Conservation (phyloP, 2,888 invertebrate species). For the Brenthis hecate region DNA sequence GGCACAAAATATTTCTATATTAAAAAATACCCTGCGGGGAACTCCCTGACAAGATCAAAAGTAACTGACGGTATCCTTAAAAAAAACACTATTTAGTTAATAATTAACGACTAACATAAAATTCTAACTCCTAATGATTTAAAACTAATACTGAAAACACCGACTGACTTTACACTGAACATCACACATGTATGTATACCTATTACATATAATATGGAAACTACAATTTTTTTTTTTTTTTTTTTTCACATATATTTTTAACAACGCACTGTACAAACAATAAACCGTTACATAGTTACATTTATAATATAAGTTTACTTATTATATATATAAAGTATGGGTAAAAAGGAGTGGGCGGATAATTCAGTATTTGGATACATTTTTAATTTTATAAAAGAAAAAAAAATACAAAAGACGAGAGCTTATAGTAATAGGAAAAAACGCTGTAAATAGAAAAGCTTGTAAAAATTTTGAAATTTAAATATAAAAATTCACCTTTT, state of each 20-base stretch:
- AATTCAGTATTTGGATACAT: constrained; percentile 37
- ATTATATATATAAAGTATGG: constrained; percentile 45
- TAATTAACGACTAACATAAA: constrained; percentile 78
- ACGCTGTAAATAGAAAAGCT: constrained; percentile 34
- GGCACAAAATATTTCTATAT: constrained; percentile 52
- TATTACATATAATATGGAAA: constrained; percentile 44
- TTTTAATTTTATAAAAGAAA: constrained; percentile 17
- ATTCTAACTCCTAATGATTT: constrained; percentile 74
- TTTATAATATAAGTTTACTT: constrained; percentile 38
- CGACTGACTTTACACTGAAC: constrained; percentile 61
- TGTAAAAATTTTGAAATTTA: constrained; percentile 28
- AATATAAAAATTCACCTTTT: constrained; percentile 10
- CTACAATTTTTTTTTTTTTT: constrained; percentile 55
- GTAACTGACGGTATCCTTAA: constrained; percentile 66
- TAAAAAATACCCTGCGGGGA: constrained; percentile 49
- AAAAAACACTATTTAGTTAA: constrained; percentile 68
- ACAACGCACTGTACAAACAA: constrained; percentile 71
- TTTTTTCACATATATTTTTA: constrained; percentile 55
- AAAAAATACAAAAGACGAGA: constrained; percentile 3
- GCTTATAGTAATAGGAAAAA: constrained; percentile 25
- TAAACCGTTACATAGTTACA: constrained; percentile 51
- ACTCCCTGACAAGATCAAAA: constrained; percentile 51
- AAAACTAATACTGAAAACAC: constrained; percentile 75
- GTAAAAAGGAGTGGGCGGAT: constrained; percentile 56
- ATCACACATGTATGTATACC: constrained; percentile 56